Conservation (phyloP, 2,888 invertebrate genomes). For the Ophion ellenae region DNA sequence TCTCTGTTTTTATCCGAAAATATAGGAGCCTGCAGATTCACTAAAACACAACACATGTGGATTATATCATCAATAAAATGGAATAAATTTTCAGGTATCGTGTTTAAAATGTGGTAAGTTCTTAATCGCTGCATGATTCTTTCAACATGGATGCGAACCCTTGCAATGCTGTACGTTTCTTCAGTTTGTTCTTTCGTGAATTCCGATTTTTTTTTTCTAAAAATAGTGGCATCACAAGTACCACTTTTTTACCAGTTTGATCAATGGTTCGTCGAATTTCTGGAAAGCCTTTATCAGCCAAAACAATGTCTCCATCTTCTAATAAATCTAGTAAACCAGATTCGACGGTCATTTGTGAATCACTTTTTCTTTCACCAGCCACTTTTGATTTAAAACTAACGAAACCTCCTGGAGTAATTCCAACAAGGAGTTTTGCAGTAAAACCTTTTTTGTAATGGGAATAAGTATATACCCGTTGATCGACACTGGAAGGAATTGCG, state of each 20-base stretch:
- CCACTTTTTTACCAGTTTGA: slow-evolving; percentile 54
- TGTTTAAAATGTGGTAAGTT: slow-evolving; percentile 47
- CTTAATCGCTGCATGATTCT: slow-evolving; percentile 45
- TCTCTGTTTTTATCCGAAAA: slow-evolving; percentile 40
- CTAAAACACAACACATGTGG: slow-evolving; percentile 49
- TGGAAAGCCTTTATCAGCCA: slow-evolving; percentile 64
- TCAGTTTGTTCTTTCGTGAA: slow-evolving; percentile 50
- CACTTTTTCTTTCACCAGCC: slow-evolving; percentile 55
- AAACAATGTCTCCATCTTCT: slow-evolving; percentile 55
- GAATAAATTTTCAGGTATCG: slow-evolving; percentile 52
- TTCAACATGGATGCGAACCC: slow-evolving; percentile 43
- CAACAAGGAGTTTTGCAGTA: slow-evolving; percentile 57
- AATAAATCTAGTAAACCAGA: slow-evolving; percentile 57
- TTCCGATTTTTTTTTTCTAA: slow-evolving; percentile 40
- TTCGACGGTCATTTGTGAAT: slow-evolving; percentile 57
- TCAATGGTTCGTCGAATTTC: slow-evolving; percentile 53
- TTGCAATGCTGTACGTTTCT: slow-evolving; percentile 40
- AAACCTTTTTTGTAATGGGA: slow-evolving; percentile 63
- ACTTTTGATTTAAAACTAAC: slow-evolving; percentile 57
- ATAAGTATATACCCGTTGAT: slow-evolving; percentile 45
- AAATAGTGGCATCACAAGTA: slow-evolving; percentile 57
- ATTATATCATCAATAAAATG: slow-evolving; percentile 52
- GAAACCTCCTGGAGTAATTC: slow-evolving; percentile 59
- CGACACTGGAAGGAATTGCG: slow-evolving; percentile 51
- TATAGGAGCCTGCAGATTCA: slow-evolving; percentile 54